Conservation (phyloP, 1,140 invertebrate species). For the Chionoecetes opilio region DNA sequence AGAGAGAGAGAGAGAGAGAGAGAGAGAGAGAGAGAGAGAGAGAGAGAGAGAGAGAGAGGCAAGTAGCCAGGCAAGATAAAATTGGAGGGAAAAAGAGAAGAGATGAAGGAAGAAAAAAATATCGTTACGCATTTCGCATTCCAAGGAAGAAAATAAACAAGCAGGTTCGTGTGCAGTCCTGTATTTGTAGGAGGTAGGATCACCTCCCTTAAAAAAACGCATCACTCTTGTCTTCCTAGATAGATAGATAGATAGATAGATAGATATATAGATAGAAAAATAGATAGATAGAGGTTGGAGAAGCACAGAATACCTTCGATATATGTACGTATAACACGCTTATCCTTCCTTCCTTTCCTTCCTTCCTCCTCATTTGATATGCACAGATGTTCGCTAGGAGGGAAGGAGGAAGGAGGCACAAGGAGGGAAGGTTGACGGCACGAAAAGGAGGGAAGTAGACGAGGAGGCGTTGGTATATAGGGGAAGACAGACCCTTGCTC, state of each 20-base stretch:
- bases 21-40: background rate
- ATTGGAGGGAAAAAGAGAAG: too few species aligned
- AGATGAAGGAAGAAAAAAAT: too few species aligned
- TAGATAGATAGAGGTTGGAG: background rate
- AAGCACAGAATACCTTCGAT: constrained; percentile 19
- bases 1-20: constrained; percentile 28
- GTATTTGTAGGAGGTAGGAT: too few species aligned
- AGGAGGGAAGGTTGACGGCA: background rate
- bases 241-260: background rate
- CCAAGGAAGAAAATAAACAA: too few species aligned
- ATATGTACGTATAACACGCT: background rate
- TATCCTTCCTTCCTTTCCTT: background rate
- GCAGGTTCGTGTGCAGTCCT: too few species aligned
- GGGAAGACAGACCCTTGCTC: too few species aligned
- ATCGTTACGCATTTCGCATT: too few species aligned
- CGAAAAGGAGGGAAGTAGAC: background rate
- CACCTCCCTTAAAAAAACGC: too few species aligned
- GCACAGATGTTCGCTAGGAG: background rate
- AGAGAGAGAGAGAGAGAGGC: background rate
- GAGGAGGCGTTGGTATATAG: background rate
- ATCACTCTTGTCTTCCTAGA: too few species aligned
- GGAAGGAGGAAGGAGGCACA: background rate
- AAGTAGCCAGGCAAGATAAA: background rate
- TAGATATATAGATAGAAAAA: background rate
- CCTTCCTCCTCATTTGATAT: background rate